Evolutionary conservation across 1,140 invertebrate species (phyloP), one percentile per base, ranked within the genome.

Genomic region (Paraescarpia echinospica): DNA sequence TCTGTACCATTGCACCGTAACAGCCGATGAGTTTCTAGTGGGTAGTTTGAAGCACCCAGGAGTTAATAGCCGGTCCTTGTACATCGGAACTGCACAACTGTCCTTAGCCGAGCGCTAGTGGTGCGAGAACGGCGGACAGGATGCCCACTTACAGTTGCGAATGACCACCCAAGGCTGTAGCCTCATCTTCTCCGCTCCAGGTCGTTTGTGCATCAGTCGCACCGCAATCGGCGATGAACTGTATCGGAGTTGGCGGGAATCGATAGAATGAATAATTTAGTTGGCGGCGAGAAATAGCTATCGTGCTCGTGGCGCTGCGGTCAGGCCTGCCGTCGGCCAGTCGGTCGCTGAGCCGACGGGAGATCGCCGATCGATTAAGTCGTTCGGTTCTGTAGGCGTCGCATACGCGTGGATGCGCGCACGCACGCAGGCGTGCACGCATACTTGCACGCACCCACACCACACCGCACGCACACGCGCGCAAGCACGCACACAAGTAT

Each of bases 191-290:
- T 27, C 8, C 59, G 59, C 14, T 18, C 18, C 59, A 12, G 59
- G 59, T 18, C 59, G 59, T 77, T 77, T 27, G 59, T 77, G 59
- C 59, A 77, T 77, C 59, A 77, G 59, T 27, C 59, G 14, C 14
- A 77, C 9, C 22, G 59, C 59, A 18, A 77, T 77, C 59, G 59
- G 8, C 59, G 59, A 77, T 27, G 59, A 77, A 77, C 22, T 0
- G 59, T 77, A 77, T 77, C 59, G 1, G 59, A 27, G 18, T 18
- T 14, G 59, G 0, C 59, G 59, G 27, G 59, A 18, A 77, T 77
- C 59, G 59, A 77, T 77, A 77, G 59, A 31, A 77, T 77, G 59
- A 77, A 77, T 77, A 77, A 77, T 77, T 77, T 77, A 77, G 59
- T 77, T 77, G 59, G 59, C 27, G 59, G 8, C 59, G 59, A 77